A percentile compares a stretch with the other conserved stretches of the same genome.
phyloP scores from a whole-genome alignment of 2,797 vertebrate genomes.

The Channallabes apus region DNA sequence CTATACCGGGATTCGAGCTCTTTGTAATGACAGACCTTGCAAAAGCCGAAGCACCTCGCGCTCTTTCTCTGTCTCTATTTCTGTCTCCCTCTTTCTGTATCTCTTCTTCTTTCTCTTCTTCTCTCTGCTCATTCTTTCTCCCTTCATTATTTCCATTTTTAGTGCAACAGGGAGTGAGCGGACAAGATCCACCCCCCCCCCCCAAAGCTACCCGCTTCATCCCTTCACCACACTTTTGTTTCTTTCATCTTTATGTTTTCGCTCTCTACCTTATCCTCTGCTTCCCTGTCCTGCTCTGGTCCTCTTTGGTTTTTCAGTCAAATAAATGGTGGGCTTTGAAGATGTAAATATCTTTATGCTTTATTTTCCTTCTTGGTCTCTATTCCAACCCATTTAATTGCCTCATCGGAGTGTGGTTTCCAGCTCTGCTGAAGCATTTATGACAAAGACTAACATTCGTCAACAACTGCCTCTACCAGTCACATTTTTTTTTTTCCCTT shows the following conservation, averaged over 20 bases:
- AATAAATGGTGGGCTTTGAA: constrained; percentile 69
- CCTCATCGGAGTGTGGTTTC: constrained; percentile 63
- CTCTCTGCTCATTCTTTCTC: constrained; percentile 34
- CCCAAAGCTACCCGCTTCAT: constrained; percentile 59
- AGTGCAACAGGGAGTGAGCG: constrained; percentile 67
- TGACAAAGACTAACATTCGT: constrained; percentile 70
- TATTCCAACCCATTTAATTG: constrained; percentile 64
- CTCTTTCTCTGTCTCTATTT: constrained; percentile 34
- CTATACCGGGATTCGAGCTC: constrained; percentile 72
- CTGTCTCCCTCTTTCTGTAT: constrained; percentile 11
- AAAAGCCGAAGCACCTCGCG: constrained; percentile 77
- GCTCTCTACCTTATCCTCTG: constrained; percentile 21
- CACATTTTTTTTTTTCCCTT: constrained; percentile 8
- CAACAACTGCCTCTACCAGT: constrained; percentile 62
- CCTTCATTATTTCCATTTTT: not conserved
- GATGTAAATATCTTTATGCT: constrained; percentile 69
- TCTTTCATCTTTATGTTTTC: constrained; percentile 58
- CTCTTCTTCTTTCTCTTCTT: constrained; percentile 29
- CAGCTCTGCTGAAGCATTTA: constrained; percentile 71
- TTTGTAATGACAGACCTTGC: constrained; percentile 79
- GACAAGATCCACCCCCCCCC: constrained; percentile 53
- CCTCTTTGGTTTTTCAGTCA: constrained; percentile 59
- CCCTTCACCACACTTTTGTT: constrained; percentile 49
- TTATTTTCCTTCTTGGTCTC: constrained; percentile 38
- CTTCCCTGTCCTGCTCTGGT: constrained; percentile 40